These are phyloP conservation scores for Troides oblongomaculatus DNA, from an alignment of 2,888 invertebrate species.

Conservation along the genomic window DNA sequence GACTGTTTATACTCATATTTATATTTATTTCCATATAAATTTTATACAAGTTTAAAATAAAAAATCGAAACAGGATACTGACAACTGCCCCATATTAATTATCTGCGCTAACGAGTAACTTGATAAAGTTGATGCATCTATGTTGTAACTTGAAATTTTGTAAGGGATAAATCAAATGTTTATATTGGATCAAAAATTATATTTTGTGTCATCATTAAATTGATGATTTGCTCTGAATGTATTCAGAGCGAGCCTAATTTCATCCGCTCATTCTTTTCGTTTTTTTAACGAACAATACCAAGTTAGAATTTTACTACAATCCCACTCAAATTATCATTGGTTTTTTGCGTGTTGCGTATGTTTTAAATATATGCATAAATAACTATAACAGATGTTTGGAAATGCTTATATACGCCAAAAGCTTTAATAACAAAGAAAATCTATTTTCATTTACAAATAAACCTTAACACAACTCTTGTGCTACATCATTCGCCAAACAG, in stretches of 20 bases:
- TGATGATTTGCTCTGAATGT: background rate
- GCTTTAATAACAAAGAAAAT: too few relatives aligned
- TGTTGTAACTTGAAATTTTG: background rate
- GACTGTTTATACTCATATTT: conserved; percentile 35
- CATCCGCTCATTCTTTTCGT: background rate
- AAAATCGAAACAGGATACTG: conserved; percentile 6
- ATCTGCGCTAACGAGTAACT: background rate
- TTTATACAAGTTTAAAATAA: background rate
- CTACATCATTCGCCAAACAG: too few relatives aligned
- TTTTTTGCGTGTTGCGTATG: background rate
- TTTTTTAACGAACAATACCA: too few relatives aligned
- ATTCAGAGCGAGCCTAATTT: background rate
- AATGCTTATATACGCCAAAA: background rate
- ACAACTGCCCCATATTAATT: conserved; percentile 4
- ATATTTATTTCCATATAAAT: conserved; percentile 7
- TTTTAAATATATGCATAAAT: background rate
- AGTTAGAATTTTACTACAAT: too few relatives aligned
- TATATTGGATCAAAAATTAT: background rate
- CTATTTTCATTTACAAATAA: too few relatives aligned
- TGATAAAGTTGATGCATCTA: background rate
- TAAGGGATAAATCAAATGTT: background rate
- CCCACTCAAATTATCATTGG: background rate
- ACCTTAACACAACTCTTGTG: too few relatives aligned
- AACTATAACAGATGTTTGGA: background rate
- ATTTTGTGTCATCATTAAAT: background rate